Base-by-base conservation (phyloP, 2,113 vertebrate species). In the Tretioscincus oriximinensis region DNA sequence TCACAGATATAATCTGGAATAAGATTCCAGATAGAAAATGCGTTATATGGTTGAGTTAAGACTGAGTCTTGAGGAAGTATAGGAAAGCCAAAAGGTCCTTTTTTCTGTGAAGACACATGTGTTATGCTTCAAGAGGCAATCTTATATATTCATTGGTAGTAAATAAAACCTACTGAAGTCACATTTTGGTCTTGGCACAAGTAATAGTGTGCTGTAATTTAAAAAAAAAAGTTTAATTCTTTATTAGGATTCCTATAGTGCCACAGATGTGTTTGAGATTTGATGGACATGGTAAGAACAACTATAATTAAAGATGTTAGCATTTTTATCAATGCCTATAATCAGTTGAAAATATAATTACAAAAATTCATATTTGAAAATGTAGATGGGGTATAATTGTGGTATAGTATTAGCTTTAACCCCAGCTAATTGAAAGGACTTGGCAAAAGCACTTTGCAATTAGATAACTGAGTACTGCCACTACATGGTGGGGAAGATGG, bases 321-420 rank as follows among this genome's bases (percentile, higher is more conserved):
- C 12, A 3, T 81, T 5, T 54, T 67, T 80, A 66, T 22, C 35
- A 4, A 60, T 7, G 66, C 3, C 1, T 81, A 24, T 76, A 86
- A 69, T 54, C 51, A 73, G 80, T 47, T 22, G 0, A 22, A 0
- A 45, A 4, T 69, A 7, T 21, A 73, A 74, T 76, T 49, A 24
- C 81, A 2, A 4, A 69, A 77, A 49, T 60, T 10, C 29, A 72
- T 14, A 78, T 81, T 77, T 26, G 71, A 73, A 83, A 49, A 5
- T 28, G 70, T 9, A 20, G 0, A 0, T 18, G 28, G 20, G 3
- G 11, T 75, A 24, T 11, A 73, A 20, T 41, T 24, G 68, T 24
- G 7, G 8, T 3, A 12, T 20, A n/a, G 76, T 22, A 47, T 79
- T 79, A 41, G 21, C 28, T 41, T 41, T 41, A 41, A 5, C 35